phyloP scores from a whole-genome alignment of 2,113 vertebrate species.

The Laticauda colubrina region DNA sequence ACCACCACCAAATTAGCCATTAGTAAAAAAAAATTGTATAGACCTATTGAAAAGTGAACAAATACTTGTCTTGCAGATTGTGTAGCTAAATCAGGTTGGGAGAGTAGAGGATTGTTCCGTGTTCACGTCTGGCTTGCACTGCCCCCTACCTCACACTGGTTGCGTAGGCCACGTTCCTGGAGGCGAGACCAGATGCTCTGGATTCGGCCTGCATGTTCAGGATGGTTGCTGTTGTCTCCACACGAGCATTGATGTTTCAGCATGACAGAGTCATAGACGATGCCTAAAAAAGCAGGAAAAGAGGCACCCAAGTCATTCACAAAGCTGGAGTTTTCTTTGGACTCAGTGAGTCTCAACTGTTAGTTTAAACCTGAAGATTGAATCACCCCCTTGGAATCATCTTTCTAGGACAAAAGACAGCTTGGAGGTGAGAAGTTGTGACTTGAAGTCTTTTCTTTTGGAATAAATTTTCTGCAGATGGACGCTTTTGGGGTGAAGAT shows the following conservation, averaged over 20 bases:
- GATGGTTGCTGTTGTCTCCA: conserved; percentile 86
- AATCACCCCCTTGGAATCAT: no score
- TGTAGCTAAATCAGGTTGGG: background rate
- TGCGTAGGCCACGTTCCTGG: conserved; percentile 82
- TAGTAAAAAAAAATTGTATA: background rate
- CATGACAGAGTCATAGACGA: conserved; percentile 90
- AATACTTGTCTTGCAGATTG: background rate
- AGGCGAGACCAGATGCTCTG: conserved; percentile 91
- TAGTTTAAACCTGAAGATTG: background rate
- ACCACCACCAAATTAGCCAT: background rate
- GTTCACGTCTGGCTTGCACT: background rate
- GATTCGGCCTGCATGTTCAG: conserved; percentile 83
- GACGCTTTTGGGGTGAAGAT: background rate
- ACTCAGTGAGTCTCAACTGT: background rate
- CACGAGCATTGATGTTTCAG: conserved; percentile 90
- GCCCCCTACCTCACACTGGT: conserved; percentile 82
- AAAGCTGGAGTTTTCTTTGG: background rate
- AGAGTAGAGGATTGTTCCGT: background rate
- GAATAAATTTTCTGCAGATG: background rate
- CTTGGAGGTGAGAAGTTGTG: no score
- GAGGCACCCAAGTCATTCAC: background rate
- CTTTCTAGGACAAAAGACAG: background rate
- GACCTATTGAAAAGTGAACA: background rate
- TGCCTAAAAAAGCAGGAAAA: conserved; percentile 67
- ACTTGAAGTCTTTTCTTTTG: background rate